These are phyloP conservation scores for Hirtodrosophila confusa DNA, from an alignment of 2,888 invertebrate genomes.

Conservation along the genomic window DNA sequence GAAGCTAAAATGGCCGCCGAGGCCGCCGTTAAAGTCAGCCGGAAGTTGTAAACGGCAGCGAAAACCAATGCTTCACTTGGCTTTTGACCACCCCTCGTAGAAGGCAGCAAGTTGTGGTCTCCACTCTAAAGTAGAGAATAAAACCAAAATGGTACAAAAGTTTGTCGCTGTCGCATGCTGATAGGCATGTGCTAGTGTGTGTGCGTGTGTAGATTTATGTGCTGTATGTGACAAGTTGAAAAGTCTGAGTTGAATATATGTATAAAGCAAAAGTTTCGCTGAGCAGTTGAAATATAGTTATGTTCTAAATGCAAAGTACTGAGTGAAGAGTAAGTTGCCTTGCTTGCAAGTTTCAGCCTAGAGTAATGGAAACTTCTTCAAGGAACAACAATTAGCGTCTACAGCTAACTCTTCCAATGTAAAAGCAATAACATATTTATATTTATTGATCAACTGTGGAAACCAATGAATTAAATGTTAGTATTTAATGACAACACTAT, in stretches of 20 bases:
- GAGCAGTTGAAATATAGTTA: conserved; percentile 32
- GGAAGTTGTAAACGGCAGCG: conserved; percentile 67
- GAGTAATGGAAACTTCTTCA: too few relatives aligned
- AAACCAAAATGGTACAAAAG: conserved; percentile 51
- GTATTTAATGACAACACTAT: too few relatives aligned
- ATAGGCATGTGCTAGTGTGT: conserved; percentile 48
- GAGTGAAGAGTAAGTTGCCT: too few relatives aligned
- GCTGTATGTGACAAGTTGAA: conserved; percentile 61
- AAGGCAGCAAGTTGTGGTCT: conserved; percentile 15
- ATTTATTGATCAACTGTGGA: too few relatives aligned
- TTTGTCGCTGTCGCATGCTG: conserved; percentile 58
- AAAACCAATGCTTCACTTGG: conserved; percentile 69
- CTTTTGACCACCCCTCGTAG: conserved; percentile 53
- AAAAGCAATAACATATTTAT: too few relatives aligned
- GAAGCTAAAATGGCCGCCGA: conserved; percentile 34
- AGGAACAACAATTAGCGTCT: too few relatives aligned
- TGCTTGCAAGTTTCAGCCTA: too few relatives aligned
- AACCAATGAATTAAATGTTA: too few relatives aligned
- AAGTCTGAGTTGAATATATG: conserved; percentile 35
- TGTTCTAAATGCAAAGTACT: conserved; percentile 8
- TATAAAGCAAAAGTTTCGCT: conserved; percentile 23
- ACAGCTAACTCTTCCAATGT: too few relatives aligned
- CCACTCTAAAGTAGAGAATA: conserved; percentile 32
- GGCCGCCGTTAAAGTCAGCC: conserved; percentile 42
- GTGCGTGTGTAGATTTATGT: conserved; percentile 57